Conservation (phyloP, 2,888 invertebrate species). For the Drosophila nigricruria region DNA sequence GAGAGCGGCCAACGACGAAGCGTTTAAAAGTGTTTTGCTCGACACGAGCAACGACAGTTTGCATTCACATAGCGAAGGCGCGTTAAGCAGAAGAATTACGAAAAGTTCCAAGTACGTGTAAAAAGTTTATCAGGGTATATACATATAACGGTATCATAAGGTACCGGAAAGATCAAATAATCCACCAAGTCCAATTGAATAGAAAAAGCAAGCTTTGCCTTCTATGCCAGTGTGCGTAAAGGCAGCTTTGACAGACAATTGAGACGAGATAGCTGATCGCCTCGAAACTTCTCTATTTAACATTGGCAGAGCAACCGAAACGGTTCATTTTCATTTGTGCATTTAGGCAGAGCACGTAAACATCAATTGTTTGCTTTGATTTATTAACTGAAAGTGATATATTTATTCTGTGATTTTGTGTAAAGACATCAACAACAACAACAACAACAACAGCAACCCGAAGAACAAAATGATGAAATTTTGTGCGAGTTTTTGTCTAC, state of each 20-base stretch:
- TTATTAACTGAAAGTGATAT: constrained; percentile 64
- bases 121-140: constrained; percentile 46
- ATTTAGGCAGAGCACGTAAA: constrained; percentile 68
- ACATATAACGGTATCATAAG: constrained; percentile 46
- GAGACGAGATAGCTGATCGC: constrained; percentile 37
- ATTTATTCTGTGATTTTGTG: constrained; percentile 81
- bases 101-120: constrained; percentile 35
- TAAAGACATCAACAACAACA: constrained; percentile 65
- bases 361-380: constrained; percentile 38
- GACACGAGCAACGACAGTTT: constrained; percentile 70
- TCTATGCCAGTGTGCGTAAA: constrained; percentile 97
- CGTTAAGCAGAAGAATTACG: constrained; percentile 56
- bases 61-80: constrained; percentile 73
- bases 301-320: constrained; percentile 61
- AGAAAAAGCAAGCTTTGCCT: constrained; percentile 87
- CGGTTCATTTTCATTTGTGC: constrained; percentile 82
- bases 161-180: constrained; percentile 63
- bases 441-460: constrained; percentile 48
- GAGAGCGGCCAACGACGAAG: constrained; percentile 45
- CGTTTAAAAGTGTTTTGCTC: constrained; percentile 82
- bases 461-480: constrained; percentile 86
- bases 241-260: constrained; percentile 86
- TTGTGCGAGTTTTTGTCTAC: constrained; percentile 86
- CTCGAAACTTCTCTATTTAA: constrained; percentile 75
- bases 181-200: constrained; percentile 53